These are phyloP conservation scores for Phataginus tetradactyla DNA, from an alignment of 2,797 vertebrate genomes.

Conservation along the genomic window DNA sequence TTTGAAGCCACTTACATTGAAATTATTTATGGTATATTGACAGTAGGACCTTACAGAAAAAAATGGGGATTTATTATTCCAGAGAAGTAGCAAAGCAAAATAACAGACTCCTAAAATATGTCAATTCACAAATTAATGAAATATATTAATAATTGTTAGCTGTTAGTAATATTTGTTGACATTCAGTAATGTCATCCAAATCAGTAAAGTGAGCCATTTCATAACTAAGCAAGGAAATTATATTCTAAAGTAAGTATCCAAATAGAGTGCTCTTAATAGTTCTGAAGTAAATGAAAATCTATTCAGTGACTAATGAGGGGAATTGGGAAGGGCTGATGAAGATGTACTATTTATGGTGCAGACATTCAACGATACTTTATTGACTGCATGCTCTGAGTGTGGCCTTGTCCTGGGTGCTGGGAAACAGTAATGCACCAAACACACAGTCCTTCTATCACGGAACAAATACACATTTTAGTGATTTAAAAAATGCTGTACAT, in stretches of 20 bases:
- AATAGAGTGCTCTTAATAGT: neutral
- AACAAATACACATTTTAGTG: neutral
- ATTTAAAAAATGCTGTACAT: neutral
- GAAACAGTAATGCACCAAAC: neutral
- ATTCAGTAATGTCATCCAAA: neutral
- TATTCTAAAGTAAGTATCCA: slow-evolving; percentile 7
- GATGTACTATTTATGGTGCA: neutral
- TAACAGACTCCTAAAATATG: neutral
- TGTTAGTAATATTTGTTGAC: neutral
- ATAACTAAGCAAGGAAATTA: slow-evolving; percentile 17
- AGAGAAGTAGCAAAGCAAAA: slow-evolving; percentile 1
- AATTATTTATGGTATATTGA: neutral
- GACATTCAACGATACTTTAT: neutral
- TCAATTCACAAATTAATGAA: slow-evolving; percentile 28
- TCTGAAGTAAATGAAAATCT: slow-evolving; percentile 5
- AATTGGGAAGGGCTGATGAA: neutral
- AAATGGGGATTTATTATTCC: neutral
- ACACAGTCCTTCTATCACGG: neutral
- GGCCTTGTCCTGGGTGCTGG: neutral
- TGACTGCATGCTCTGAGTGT: neutral
- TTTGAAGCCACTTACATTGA: neutral
- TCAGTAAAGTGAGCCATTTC: slow-evolving; percentile 30
- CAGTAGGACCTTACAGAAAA: neutral
- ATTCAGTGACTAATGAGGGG: neutral
- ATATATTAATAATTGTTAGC: neutral